These are phyloP conservation scores for Eupithecia abbreviata DNA, from an alignment of 2,888 invertebrate genomes.

Conservation along the genomic window DNA sequence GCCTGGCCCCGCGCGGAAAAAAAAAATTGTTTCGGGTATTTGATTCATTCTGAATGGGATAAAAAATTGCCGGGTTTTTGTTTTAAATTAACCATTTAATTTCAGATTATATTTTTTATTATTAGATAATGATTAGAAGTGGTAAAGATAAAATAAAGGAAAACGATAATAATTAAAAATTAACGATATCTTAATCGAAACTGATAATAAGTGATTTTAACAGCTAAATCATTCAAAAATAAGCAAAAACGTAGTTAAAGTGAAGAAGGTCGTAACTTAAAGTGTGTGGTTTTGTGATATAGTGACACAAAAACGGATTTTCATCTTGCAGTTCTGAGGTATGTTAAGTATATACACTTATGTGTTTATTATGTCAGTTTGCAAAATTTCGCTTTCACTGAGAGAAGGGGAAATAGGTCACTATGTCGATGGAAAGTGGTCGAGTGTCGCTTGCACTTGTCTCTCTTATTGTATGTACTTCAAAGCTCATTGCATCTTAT, in stretches of 20 bases:
- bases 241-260: background rate
- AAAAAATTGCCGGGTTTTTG: background rate
- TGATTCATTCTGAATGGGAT: conserved; percentile 14
- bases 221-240: conserved; percentile 3
- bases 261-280: background rate
- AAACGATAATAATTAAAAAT: background rate
- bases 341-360: conserved; percentile 4
- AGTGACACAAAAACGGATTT: conserved; percentile 8
- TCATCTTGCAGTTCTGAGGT: background rate
- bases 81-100: background rate
- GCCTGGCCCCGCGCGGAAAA: conserved; percentile 13
- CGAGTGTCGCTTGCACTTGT: background rate
- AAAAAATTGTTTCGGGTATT: conserved; percentile 10
- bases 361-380: conserved; percentile 19
- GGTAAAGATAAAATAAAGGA: background rate
- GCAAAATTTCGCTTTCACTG: conserved; percentile 23
- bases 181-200: background rate
- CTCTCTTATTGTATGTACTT: background rate
- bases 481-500: conserved; percentile 9
- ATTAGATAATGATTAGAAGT: background rate
- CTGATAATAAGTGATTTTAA: background rate
- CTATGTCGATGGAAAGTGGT: conserved; percentile 15
- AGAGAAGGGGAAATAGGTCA: conserved; percentile 16
- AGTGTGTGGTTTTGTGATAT: conserved; percentile 8
- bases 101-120: background rate